A percentile compares a stretch with the other conserved stretches of the same genome.
Conservation (phyloP, 2,113 vertebrate species). For the Chloropsis hardwickii region DNA sequence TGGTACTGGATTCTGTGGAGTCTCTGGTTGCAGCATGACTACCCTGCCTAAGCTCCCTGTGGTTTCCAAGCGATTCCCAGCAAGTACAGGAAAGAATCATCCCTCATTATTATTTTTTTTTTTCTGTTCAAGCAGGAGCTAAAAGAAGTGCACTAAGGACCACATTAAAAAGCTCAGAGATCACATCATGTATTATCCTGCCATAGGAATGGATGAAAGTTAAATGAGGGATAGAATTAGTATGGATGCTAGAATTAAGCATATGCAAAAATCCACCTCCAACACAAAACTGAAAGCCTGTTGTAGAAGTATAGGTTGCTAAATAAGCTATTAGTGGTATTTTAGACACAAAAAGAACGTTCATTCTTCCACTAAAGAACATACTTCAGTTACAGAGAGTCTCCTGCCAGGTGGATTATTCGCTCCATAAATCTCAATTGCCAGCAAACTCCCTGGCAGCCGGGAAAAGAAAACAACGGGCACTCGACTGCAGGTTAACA, state of each 20-base stretch:
- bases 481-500: conserved; percentile 6
- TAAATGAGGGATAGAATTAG: conserved; percentile 54
- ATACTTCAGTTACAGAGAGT: neutral
- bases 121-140: conserved; percentile 17
- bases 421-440: conserved; percentile 7
- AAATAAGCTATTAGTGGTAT: conserved; percentile 50
- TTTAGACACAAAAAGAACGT: conserved; percentile 10
- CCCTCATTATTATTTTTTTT: neutral
- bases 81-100: conserved; percentile 1
- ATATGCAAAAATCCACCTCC: conserved; percentile 41
- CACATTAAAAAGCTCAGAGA: conserved; percentile 58
- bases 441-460: conserved; percentile 16
- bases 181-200: conserved; percentile 42
- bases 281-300: conserved; percentile 33
- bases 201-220: conserved; percentile 35
- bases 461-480: conserved; percentile 6
- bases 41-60: neutral
- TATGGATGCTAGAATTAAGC: conserved; percentile 44
- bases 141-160: conserved; percentile 12
- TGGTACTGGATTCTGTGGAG: neutral
- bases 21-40: neutral
- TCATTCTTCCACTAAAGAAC: conserved; percentile 12
- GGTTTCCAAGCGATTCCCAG: conserved; percentile 35
- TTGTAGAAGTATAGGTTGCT: conserved; percentile 47
- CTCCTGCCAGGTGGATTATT: conserved; percentile 52